Conservation (phyloP, 2,113 vertebrate genomes). For the Malurus cyaneus region DNA sequence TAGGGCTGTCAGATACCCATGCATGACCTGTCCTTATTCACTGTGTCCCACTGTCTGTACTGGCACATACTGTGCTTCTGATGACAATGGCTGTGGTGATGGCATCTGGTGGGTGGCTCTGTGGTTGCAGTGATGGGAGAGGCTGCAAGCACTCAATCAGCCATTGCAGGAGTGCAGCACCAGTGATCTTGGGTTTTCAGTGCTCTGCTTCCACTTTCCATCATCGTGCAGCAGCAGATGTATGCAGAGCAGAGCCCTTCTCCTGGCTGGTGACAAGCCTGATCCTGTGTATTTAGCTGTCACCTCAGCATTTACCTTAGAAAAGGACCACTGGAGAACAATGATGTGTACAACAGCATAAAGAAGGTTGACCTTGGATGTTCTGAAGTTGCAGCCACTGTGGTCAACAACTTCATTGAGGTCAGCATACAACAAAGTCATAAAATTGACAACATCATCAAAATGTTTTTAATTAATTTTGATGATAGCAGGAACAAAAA, state of each 20-base stretch:
- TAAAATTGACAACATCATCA: background rate
- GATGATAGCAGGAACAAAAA: background rate
- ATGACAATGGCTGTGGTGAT: too few relatives aligned
- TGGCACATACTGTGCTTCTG: too few relatives aligned
- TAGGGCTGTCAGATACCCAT: too few relatives aligned
- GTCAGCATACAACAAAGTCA: background rate
- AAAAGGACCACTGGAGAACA: background rate
- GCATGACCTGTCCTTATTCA: too few relatives aligned
- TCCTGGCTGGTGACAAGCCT: background rate
- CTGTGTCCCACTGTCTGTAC: too few relatives aligned
- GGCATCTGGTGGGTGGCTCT: background rate
- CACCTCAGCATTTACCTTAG: background rate
- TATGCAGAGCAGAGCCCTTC: background rate
- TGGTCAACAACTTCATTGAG: too few relatives aligned
- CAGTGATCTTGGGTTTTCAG: background rate
- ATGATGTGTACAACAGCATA: background rate
- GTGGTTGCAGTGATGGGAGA: background rate
- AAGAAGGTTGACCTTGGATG: background rate
- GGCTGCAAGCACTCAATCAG: background rate
- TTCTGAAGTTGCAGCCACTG: background rate
- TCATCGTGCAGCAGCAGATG: rapidly evolving
- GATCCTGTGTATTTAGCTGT: background rate
- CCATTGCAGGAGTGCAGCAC: background rate
- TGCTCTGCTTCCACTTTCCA: background rate
- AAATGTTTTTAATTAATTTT: background rate